Conservation (phyloP, 1,140 invertebrate genomes). For the Camponotus floridanus region DNA sequence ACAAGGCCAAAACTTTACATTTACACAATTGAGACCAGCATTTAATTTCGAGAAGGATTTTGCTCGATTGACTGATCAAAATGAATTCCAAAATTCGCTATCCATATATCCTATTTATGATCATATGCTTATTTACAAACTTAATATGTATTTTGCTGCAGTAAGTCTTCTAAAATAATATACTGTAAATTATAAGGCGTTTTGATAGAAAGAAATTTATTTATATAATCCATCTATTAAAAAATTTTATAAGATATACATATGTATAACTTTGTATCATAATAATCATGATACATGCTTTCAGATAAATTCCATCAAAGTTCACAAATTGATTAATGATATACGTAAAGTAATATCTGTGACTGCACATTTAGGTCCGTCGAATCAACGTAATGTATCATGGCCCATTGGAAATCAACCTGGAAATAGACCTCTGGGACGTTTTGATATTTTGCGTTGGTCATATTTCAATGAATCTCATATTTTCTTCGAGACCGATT, state of each 20-base stretch:
- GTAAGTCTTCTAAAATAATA: slow-evolving; percentile 82
- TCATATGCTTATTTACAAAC: slow-evolving; percentile 89
- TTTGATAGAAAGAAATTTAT: slow-evolving; percentile 43
- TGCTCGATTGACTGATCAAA: slow-evolving; percentile 75
- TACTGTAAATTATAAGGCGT: not conserved
- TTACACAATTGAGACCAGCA: slow-evolving; percentile 86
- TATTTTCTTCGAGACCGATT: slow-evolving; percentile 91
- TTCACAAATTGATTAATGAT: slow-evolving; percentile 85
- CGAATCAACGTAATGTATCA: slow-evolving; percentile 85
- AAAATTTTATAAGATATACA: not conserved
- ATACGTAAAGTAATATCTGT: slow-evolving; percentile 84
- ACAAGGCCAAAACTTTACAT: slow-evolving; percentile 87
- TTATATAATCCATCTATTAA: not conserved
- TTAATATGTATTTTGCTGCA: slow-evolving; percentile 90
- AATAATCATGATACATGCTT: slow-evolving; percentile 54
- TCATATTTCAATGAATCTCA: slow-evolving; percentile 94
- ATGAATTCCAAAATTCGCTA: slow-evolving; percentile 87
- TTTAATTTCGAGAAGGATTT: slow-evolving; percentile 85
- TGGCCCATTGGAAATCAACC: slow-evolving; percentile 94
- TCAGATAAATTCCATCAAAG: slow-evolving; percentile 85
- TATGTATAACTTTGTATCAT: not conserved
- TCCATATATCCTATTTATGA: slow-evolving; percentile 90
- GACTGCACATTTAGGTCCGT: slow-evolving; percentile 83
- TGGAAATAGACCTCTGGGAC: slow-evolving; percentile 89
- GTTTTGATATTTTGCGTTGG: slow-evolving; percentile 95